These are phyloP conservation scores for Pseudopipra pipra DNA, from an alignment of 2,113 vertebrate genomes.

Conservation along the genomic window DNA sequence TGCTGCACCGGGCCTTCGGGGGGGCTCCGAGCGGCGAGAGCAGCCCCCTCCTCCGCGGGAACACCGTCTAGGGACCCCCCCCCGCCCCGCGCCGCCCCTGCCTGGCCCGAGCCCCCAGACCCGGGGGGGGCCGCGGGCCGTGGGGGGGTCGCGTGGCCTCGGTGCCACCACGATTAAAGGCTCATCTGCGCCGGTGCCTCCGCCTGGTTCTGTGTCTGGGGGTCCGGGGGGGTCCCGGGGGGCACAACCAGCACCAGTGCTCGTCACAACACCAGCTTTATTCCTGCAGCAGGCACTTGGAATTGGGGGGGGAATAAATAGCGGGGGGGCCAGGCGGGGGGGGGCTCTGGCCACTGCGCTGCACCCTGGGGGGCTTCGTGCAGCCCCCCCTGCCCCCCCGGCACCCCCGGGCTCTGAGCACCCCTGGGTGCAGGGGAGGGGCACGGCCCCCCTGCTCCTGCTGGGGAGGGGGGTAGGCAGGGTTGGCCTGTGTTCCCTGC, in stretches of 20 bases:
- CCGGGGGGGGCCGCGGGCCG: too few relatives aligned
- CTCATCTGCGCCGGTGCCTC: background rate
- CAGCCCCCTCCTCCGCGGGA: conserved; percentile 84
- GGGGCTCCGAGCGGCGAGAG: conserved; percentile 78
- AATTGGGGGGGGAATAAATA: conserved; percentile 36
- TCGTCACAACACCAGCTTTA: conserved; percentile 14
- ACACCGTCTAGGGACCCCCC: conserved; percentile 72
- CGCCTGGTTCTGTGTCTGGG: background rate
- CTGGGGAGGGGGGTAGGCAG: background rate
- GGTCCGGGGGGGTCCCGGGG: background rate
- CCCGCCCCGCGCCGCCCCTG: background rate
- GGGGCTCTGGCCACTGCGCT: background rate
- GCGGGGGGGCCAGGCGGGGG: background rate
- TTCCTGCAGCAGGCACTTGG: conserved; percentile 69
- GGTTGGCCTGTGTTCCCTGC: background rate
- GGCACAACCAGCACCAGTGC: background rate
- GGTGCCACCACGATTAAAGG: background rate
- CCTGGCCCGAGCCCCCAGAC: too few relatives aligned
- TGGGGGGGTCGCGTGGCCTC: background rate
- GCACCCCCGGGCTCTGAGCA: background rate
- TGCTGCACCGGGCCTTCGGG: conserved; percentile 80
- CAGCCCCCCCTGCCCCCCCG: background rate
- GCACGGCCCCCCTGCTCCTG: background rate
- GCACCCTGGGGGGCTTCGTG: background rate
- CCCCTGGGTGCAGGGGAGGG: background rate